Evolutionary conservation across 2,888 invertebrate species (phyloP), one percentile per base, ranked within the genome.

Genomic region (Buathra laborator): DNA sequence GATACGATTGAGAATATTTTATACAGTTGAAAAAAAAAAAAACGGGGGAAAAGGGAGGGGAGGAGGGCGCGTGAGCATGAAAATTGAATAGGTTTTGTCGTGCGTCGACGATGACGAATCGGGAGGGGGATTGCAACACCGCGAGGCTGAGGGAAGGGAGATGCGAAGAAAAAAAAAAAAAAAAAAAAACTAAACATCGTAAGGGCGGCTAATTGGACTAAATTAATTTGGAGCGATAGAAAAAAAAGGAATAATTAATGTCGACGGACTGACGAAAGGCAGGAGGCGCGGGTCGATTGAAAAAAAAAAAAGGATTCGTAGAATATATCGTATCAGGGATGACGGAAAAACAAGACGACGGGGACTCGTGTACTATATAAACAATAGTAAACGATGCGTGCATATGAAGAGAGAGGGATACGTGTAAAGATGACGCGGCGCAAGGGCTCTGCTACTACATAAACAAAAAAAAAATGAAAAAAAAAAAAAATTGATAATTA

Each of bases 1-100:
- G 93, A 94, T 93, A 92, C 92, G 93, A 93, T 93, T 93, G 92
- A 93, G 91, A 93, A 94, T 94, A 94, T 94, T 94, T 94, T 94
- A 93, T 94, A 94, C 93, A 93, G 92, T 93, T 93, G 92, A 92
- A 88, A 86, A 86, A 88, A 88, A 87, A 84, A 86, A 86, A 85
- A 24, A 24, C 24, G 24, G 3, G 24, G 24, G 24, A 24, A 24
- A 24, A 3, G 24, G 24, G 24, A 24, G 76, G 84, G 86, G 87
- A 70, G 87, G 83, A 87, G 86, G 89, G 89, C 87, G 85, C 71
- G 86, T 88, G 85, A 85, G 86, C 79, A 84, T 87, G 43, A 29
- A 87, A 85, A 85, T 87, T 88, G 88, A 85, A 82, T 79, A 87
- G 87, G 79, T 87, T 70, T 87, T 87, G 86, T 76, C 83, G 87